Base-by-base conservation (phyloP, 2,888 invertebrate species). In the Cotesia congregata region DNA sequence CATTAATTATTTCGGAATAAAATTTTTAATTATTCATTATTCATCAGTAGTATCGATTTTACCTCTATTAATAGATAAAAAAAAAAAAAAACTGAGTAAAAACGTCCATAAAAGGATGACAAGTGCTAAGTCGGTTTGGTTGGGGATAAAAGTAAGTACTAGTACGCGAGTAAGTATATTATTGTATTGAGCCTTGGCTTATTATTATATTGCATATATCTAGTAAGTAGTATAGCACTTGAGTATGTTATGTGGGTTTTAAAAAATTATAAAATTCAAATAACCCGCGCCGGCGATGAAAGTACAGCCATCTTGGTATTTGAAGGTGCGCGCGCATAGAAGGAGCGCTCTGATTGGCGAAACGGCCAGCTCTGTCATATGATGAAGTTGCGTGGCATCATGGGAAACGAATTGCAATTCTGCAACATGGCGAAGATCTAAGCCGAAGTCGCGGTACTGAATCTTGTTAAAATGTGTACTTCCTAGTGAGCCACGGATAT, bases 361-460 rank as follows among this genome's bases (percentile, higher is more conserved):
- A 67, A 65, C 74, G 72, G 70, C 79, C 82, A 83, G 84, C 85
- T 79, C 85, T 86, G 86, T 86, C 86, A 87, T 86, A 86, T 86
- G 87, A 86, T 81, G 85, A 82, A 83, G 82, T 81, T 85, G 84
- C 85, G 83, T 86, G 86, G 85, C 86, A 86, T 85, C 83, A 83
- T 83, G 85, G 84, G 87, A 85, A 84, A 83, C 85, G 82, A 82
- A 86, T 86, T 83, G 84, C 82, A 84, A 80, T 85, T 85, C 86
- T 87, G 83, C 88, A 89, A 89, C 82, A 89, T 89, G 89, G 89
- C 89, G 87, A 85, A 83, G 82, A 83, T 87, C 85, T 88, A 85
- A 88, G 86, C 80, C 82, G 83, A 83, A 88, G 86, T 88, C 84
- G 87, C 85, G 87, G 87, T 85, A 85, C 85, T 84, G 84, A 84